Percentiles rank a stretch among this genome's conserved stretches.
Evolutionary conservation across 2,888 invertebrate species (phyloP).

Genomic region (Prosapia bicincta): DNA sequence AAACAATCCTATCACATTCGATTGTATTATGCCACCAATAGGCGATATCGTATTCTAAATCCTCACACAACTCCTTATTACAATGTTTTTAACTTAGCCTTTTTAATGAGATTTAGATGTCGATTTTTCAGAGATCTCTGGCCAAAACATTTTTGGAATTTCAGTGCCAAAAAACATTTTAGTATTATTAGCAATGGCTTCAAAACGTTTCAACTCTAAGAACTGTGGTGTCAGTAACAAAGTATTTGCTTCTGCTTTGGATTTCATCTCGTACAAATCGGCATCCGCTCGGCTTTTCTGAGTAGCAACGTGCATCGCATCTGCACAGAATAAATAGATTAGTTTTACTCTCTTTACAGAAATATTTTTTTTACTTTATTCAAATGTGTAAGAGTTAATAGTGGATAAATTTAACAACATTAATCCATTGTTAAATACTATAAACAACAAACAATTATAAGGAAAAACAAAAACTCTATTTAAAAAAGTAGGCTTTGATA

Average conservation of each 20-base stretch:
- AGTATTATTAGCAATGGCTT: constrained; percentile 71
- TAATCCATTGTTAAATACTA: no score
- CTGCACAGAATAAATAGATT: constrained; percentile 46
- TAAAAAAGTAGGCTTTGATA: no score
- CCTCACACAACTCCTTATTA: not conserved
- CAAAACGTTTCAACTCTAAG: constrained; percentile 75
- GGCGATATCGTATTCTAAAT: not conserved
- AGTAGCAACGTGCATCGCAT: constrained; percentile 74
- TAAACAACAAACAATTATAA: no score
- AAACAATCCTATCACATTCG: not conserved
- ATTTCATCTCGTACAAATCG: constrained; percentile 69
- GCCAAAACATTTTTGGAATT: constrained; percentile 71
- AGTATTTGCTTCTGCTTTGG: constrained; percentile 72
- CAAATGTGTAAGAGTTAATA: no score
- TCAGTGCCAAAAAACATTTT: constrained; percentile 82
- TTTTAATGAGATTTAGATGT: not conserved
- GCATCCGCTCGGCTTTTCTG: constrained; percentile 78
- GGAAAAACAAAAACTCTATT: no score
- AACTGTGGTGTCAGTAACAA: constrained; percentile 69
- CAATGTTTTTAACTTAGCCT: not conserved
- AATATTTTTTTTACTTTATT: no score
- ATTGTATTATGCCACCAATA: no score
- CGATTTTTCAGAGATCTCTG: not conserved
- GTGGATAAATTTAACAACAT: no score
- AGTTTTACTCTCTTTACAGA: no score